A percentile compares a stretch with the other conserved stretches of the same genome.
Evolutionary conservation across 2,888 invertebrate species (phyloP).

Genomic region (Cheilosia scutellata): DNA sequence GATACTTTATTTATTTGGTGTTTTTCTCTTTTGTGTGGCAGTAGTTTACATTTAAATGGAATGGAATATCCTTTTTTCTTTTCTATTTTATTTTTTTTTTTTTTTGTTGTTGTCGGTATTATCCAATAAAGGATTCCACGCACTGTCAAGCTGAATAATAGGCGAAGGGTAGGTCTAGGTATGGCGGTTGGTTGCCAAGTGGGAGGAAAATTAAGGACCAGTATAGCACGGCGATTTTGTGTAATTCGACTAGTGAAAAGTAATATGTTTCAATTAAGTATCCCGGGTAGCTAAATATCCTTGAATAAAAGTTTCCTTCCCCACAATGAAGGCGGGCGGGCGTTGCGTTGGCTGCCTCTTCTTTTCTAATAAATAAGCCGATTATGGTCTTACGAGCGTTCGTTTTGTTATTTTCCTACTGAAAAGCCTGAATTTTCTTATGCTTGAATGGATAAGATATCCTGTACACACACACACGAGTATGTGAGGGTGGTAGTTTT

Average conservation of each 20-base stretch:
- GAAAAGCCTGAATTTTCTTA: conserved; percentile 39
- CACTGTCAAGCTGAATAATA: conserved; percentile 59
- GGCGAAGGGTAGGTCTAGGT: not conserved
- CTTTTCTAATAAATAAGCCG: conserved; percentile 66
- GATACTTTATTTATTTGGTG: conserved; percentile 54
- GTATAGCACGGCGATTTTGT: conserved; percentile 3
- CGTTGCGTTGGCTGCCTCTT: not conserved
- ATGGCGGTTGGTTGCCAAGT: conserved; percentile 18
- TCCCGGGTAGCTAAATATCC: conserved; percentile 40
- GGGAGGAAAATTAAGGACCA: conserved; percentile 32
- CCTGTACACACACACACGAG: conserved; percentile 8
- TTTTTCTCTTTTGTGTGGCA: conserved; percentile 4
- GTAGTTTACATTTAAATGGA: conserved; percentile 72
- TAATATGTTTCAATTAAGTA: conserved; percentile 61
- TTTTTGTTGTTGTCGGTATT: not conserved
- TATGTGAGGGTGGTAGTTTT: conserved; percentile 17
- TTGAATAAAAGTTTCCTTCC: conserved; percentile 16
- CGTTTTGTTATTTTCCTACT: conserved; percentile 50
- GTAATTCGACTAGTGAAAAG: conserved; percentile 9
- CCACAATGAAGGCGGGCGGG: conserved; percentile 13
- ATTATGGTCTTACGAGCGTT: conserved; percentile 69
- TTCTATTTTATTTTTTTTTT: conserved; percentile 7
- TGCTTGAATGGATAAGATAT: conserved; percentile 54
- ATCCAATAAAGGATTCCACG: conserved; percentile 61
- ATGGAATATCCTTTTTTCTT: conserved; percentile 26